These are phyloP conservation scores for Mesitornis unicolor DNA, from an alignment of 2,113 vertebrate species.

Conservation along the genomic window DNA sequence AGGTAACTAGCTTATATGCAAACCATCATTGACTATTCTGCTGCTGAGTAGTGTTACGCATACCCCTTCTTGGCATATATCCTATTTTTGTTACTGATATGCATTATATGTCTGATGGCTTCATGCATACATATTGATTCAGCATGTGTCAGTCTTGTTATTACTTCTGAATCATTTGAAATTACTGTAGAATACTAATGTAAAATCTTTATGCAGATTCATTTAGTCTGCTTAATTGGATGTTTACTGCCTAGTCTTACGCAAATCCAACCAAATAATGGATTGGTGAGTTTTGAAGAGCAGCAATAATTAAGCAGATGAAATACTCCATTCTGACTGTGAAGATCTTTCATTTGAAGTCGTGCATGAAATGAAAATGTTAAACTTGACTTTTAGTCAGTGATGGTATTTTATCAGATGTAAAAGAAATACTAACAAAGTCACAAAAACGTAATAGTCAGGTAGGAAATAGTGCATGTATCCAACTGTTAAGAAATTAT, in stretches of 20 bases:
- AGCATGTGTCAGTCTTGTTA: conserved; percentile 11
- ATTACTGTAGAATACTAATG: not conserved
- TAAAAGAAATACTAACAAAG: not conserved
- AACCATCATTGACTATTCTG: not conserved
- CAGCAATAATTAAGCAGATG: not conserved
- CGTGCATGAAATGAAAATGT: not conserved
- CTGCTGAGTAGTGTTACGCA: not conserved
- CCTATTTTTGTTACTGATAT: not conserved
- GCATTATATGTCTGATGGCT: not conserved
- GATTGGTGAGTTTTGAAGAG: not conserved
- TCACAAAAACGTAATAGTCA: not conserved
- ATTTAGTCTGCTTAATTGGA: not conserved
- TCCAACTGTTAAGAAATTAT: not conserved
- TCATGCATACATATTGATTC: conserved; percentile 14
- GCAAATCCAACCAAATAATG: not conserved
- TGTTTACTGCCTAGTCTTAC: not conserved
- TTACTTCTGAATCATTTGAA: conserved; percentile 8
- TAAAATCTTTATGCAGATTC: conserved; percentile 1
- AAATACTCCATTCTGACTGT: not conserved
- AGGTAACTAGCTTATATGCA: not conserved
- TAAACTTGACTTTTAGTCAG: not conserved
- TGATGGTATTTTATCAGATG: not conserved
- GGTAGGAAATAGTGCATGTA: not conserved
- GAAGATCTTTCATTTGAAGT: not conserved
- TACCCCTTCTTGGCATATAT: not conserved